Base-by-base conservation (phyloP, 2,888 invertebrate species). In the Muschampia plurimacula region DNA sequence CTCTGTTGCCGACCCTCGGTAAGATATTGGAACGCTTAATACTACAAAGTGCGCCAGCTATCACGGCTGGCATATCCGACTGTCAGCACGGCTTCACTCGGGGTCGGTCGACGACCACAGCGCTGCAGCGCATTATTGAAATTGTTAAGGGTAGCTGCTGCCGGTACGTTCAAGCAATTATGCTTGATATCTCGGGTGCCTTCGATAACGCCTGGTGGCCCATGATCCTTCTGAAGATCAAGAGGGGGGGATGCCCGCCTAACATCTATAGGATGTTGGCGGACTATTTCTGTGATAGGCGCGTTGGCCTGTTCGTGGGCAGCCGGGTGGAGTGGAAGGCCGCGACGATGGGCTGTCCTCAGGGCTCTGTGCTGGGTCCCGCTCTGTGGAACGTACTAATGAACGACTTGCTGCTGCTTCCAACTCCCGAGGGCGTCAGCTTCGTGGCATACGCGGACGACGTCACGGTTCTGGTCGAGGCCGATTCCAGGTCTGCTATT, bases 171-270 rank as follows among this genome's bases (percentile, higher is more conserved):
- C 59, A 59, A 5, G 32, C 13, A 1, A 13, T 59, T 1, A 13
- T 13, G 13, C 32, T 59, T 2, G 59, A 59, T 13, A 59, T 59
- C 1, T 59, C 59, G 13, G 59, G 59, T 1, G 59, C 59, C 59
- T 59, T 59, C 13, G 59, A 59, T 32, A 59, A 59, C 32, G 59
- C 59, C 59, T 59, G 59, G 59, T 59, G 59, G 59, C 59, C 59
- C 7, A 59, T 59, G 59, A 59, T 59, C 32, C 13, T 59, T 2
- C 13, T 59, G 2, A 59, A 59, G 32, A 32, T 3, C 22, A 59
- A 59, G 7, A 5, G 10, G 13, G 13, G 12, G 13, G 59, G 59
- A 2, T 59, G 59, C 3, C 59, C 59, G 59, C 59, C 59, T 0
- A 59, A 59, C 59, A 59, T 59, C 59, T 59, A 59, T 2, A 12